Percentiles rank a stretch among this genome's conserved stretches.
These are phyloP conservation scores for Eumaeus atala DNA, from an alignment of 1,140 invertebrate species.

Conservation along the genomic window DNA sequence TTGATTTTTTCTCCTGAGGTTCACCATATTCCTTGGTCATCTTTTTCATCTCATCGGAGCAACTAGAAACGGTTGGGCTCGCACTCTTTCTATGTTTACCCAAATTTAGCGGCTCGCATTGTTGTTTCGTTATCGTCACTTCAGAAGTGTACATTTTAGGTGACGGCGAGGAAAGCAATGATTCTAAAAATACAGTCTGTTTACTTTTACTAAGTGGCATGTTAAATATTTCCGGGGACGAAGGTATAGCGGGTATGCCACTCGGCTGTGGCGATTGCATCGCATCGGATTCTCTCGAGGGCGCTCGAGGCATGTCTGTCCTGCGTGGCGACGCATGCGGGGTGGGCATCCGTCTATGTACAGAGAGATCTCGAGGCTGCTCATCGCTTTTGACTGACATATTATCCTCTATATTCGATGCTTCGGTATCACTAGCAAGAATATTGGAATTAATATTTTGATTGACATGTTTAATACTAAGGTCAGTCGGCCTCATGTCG, in stretches of 20 bases:
- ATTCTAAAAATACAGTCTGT: conserved; percentile 75
- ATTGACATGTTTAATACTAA: conserved; percentile 55
- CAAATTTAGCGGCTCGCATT: conserved; percentile 80
- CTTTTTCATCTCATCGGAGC: conserved; percentile 76
- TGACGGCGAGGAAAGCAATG: conserved; percentile 70
- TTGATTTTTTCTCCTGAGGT: conserved; percentile 75
- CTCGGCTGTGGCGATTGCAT: conserved; percentile 80
- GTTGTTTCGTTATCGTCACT: conserved; percentile 74
- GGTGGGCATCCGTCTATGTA: conserved; percentile 68
- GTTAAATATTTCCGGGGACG: conserved; percentile 76
- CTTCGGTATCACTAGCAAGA: conserved; percentile 40
- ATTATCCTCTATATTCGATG: conserved; percentile 52
- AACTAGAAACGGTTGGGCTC: conserved; percentile 76
- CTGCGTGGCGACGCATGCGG: conserved; percentile 61
- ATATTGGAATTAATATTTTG: conserved; percentile 24
- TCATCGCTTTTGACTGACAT: conserved; percentile 69
- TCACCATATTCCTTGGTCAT: conserved; percentile 69
- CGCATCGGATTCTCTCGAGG: conserved; percentile 77
- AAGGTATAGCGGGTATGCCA: conserved; percentile 77
- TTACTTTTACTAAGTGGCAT: conserved; percentile 66
- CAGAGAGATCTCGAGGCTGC: conserved; percentile 75
- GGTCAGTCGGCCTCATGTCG: conserved; percentile 68
- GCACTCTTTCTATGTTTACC: conserved; percentile 78
- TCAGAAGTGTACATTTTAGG: conserved; percentile 75
- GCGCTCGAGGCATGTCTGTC: conserved; percentile 68